Evolutionary conservation across 2,888 invertebrate species (phyloP).

Genomic region (Chouioia cunea): DNA sequence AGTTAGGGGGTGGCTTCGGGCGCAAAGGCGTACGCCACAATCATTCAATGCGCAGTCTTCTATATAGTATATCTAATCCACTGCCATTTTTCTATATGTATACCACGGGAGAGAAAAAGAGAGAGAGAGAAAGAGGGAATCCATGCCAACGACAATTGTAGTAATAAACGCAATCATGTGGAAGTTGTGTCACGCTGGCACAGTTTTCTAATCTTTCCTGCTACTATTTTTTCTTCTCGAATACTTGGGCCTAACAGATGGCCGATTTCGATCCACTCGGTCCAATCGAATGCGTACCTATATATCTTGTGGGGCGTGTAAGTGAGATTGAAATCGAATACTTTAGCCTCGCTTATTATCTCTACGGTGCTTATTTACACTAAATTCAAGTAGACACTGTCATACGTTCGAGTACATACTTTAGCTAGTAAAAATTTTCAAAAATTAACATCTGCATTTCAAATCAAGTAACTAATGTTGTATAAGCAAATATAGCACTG

Average conservation of each 20-base stretch:
- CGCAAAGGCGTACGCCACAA: conserved; percentile 29
- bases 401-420: no score
- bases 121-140: neutral
- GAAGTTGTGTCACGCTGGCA: neutral
- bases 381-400: no score
- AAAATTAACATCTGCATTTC: no score
- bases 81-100: no score
- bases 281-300: neutral
- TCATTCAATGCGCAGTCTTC: conserved; percentile 2
- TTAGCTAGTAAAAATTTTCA: no score
- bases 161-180: conserved; percentile 2
- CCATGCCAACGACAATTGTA: neutral
- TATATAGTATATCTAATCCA: no score
- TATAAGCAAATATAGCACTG: no score
- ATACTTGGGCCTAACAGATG: conserved; percentile 10
- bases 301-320: no score
- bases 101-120: conserved; percentile 8
- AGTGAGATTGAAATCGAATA: conserved; percentile 2
- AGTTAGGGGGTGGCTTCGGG: conserved; percentile 42
- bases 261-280: conserved; percentile 1
- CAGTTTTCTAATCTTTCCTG: conserved; percentile 2
- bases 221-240: no score
- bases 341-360: neutral
- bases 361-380: no score
- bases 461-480: no score